phyloP scores from a whole-genome alignment of 1,140 invertebrate genomes.

The Vollenhovia emeryi region DNA sequence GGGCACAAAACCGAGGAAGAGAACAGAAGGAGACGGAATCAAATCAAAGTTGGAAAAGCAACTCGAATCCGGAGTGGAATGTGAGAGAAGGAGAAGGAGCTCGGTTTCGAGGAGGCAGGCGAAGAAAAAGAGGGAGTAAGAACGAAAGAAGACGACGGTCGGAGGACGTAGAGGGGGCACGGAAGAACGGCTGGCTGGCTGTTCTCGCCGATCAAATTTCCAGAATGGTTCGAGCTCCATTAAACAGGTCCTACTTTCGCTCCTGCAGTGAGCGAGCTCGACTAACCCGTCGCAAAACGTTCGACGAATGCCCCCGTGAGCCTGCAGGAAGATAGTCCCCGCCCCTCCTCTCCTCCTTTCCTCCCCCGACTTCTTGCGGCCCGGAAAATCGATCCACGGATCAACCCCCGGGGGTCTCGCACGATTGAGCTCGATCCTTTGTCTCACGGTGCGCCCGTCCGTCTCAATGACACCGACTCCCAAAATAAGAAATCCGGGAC shows the following conservation, averaged over 20 bases:
- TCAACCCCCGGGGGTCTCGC: conserved; percentile 58
- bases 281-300: conserved; percentile 74
- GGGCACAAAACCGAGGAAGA: conserved; percentile 41
- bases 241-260: conserved; percentile 75
- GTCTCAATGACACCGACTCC: conserved; percentile 38
- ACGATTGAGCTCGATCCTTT: conserved; percentile 67
- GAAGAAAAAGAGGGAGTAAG: conserved; percentile 67
- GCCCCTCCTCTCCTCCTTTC: neutral
- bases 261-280: conserved; percentile 59
- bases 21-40: conserved; percentile 75
- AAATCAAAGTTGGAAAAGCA: conserved; percentile 81
- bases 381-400: conserved; percentile 63
- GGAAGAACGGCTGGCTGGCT: conserved; percentile 69
- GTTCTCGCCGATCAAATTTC: conserved; percentile 81
- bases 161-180: conserved; percentile 19
- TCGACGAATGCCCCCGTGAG: conserved; percentile 67
- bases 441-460: conserved; percentile 40
- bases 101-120: conserved; percentile 62
- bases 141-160: conserved; percentile 48
- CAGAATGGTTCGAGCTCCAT: conserved; percentile 79
- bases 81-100: conserved; percentile 32
- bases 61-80: conserved; percentile 71
- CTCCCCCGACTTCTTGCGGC: conserved; percentile 44
- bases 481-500: conserved; percentile 12
- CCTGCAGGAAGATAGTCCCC: conserved; percentile 62